Percentiles rank a stretch among this genome's conserved stretches.
Conservation (phyloP, 37 sponge, comb jelly and placozoan species). For the Oopsacas minuta region DNA sequence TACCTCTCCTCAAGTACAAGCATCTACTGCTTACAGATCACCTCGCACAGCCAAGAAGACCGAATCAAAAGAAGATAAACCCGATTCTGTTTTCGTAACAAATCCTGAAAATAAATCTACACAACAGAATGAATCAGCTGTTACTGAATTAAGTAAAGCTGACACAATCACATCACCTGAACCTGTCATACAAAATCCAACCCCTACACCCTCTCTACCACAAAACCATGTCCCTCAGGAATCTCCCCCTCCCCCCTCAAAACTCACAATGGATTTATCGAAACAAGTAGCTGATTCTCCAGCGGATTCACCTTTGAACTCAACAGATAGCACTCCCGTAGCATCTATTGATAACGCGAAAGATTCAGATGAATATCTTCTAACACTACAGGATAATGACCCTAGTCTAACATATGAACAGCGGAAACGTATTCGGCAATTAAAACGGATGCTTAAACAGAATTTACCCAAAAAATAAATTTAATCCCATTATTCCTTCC, state of each 20-base stretch:
- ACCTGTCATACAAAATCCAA: neutral
- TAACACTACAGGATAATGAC: neutral
- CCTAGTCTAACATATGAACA: neutral
- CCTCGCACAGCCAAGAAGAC: neutral
- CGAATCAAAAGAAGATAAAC: neutral
- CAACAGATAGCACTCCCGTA: neutral
- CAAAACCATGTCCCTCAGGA: neutral
- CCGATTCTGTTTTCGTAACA: neutral
- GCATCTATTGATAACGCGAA: neutral
- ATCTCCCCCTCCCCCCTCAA: neutral
- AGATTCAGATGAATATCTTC: neutral
- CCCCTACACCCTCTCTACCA: neutral
- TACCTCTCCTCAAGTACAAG: neutral
- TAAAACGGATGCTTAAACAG: neutral
- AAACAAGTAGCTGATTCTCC: neutral
- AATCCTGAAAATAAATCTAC: neutral
- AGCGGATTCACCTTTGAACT: neutral
- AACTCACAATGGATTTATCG: neutral
- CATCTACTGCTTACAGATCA: neutral
- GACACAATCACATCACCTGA: neutral
- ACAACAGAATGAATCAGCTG: neutral
- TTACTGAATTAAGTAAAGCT: neutral
- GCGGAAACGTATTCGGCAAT: neutral
- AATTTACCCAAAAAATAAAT: neutral
- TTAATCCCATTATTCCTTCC: neutral